Conservation (phyloP, 53 echinoderm and acorn worm species). For the Mesocentrotus franciscanus region DNA sequence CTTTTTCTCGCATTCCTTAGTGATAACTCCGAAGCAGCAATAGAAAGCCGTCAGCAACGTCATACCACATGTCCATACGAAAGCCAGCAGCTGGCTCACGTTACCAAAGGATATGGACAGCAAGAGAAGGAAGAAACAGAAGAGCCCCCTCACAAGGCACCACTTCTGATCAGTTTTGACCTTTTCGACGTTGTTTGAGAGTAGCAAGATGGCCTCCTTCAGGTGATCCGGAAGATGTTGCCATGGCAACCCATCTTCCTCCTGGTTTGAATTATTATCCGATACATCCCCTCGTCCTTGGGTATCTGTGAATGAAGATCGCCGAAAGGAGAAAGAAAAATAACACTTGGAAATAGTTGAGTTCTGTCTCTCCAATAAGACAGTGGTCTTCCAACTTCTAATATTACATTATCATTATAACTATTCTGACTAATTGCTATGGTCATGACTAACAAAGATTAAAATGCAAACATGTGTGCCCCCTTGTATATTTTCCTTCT, state of each 20-base stretch:
- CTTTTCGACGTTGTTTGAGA: constrained; percentile 18
- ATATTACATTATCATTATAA: too few species aligned
- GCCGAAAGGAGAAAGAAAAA: background rate
- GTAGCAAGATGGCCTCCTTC: constrained; percentile 46
- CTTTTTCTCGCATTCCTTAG: constrained; percentile 68
- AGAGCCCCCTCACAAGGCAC: constrained; percentile 44
- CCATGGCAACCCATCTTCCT: constrained; percentile 20
- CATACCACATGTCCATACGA: constrained; percentile 54
- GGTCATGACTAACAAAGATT: too few species aligned
- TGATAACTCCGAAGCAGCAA: constrained; percentile 50
- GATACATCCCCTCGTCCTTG: background rate
- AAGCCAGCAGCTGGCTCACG: constrained; percentile 25
- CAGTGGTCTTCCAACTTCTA: too few species aligned
- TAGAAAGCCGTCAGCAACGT: constrained; percentile 45
- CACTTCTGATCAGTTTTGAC: constrained; percentile 38
- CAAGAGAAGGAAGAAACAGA: constrained; percentile 58
- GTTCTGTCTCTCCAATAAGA: too few species aligned
- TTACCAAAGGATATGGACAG: constrained; percentile 2
- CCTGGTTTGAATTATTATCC: background rate
- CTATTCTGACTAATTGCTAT: too few species aligned
- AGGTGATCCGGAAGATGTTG: constrained; percentile 56
- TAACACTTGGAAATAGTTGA: background rate
- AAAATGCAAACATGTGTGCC: too few species aligned
- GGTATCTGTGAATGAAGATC: background rate
- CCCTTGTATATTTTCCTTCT: too few species aligned